A percentile compares a stretch with the other conserved stretches of the same genome.
Evolutionary conservation across 2,888 invertebrate species (phyloP).

Genomic region (Nymphalis urticae): DNA sequence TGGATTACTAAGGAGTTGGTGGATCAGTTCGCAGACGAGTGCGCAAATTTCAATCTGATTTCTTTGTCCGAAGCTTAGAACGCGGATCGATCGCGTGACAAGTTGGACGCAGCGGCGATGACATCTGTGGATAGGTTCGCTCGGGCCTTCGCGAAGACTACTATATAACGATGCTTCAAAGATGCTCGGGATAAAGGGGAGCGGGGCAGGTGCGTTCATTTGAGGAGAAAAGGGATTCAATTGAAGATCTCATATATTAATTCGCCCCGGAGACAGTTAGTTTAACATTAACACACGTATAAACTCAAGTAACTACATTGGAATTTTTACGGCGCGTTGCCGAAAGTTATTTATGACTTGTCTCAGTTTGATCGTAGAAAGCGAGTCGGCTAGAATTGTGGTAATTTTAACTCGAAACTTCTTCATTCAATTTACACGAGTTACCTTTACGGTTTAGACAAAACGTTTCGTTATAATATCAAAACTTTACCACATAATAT

Average conservation of each 20-base stretch:
- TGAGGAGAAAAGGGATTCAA: constrained; percentile 56
- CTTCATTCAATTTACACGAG: neutral
- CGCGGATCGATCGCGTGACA: constrained; percentile 52
- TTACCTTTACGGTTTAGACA: constrained; percentile 1
- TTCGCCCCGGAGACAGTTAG: constrained; percentile 47
- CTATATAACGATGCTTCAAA: constrained; percentile 49
- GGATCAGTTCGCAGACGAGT: constrained; percentile 49
- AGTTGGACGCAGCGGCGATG: constrained; percentile 48
- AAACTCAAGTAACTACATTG: constrained; percentile 7
- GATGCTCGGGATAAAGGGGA: constrained; percentile 50
- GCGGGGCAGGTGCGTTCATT: constrained; percentile 60
- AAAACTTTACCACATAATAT: constrained; percentile 1
- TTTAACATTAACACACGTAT: constrained; percentile 12
- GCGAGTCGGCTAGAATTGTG: constrained; percentile 11
- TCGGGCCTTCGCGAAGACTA: constrained; percentile 50
- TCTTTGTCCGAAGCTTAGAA: constrained; percentile 68
- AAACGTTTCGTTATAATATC: constrained; percentile 8
- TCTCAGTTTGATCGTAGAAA: constrained; percentile 20
- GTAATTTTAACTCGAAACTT: constrained; percentile 14
- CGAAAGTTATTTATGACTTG: constrained; percentile 27
- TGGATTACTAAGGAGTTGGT: constrained; percentile 35
- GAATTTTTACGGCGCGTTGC: constrained; percentile 20
- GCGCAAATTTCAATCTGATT: constrained; percentile 67
- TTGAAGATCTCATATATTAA: constrained; percentile 60
- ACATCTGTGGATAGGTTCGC: constrained; percentile 56